These are phyloP conservation scores for Glyphotaelius pellucidus DNA, from an alignment of 2,888 invertebrate species.

Conservation along the genomic window DNA sequence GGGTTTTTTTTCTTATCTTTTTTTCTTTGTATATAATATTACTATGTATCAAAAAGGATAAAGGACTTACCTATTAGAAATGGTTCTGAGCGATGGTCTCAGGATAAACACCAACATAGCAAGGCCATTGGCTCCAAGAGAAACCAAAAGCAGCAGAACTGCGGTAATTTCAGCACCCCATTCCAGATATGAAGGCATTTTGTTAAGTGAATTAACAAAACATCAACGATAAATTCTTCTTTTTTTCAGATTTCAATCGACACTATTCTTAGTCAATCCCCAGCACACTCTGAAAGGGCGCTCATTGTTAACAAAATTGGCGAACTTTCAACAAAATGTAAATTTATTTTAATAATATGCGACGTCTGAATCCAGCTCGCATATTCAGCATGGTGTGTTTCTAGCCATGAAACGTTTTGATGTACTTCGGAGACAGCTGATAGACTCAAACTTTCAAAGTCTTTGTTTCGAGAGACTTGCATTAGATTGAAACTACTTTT, in stretches of 20 bases:
- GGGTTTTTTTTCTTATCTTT: neutral
- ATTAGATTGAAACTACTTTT: neutral
- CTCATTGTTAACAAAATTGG: constrained; percentile 16
- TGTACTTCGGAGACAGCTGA: neutral
- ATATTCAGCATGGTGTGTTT: neutral
- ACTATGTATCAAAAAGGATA: neutral
- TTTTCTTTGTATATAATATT: neutral
- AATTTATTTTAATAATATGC: neutral
- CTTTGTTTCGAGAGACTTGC: neutral
- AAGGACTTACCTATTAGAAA: constrained; percentile 84
- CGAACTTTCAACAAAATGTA: constrained; percentile 34
- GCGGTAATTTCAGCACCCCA: constrained; percentile 47
- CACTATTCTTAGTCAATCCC: constrained; percentile 17
- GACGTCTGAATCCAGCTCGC: neutral
- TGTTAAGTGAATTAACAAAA: constrained; percentile 5
- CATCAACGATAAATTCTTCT: neutral
- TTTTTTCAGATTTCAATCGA: neutral
- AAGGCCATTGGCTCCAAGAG: constrained; percentile 84
- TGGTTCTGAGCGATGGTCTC: constrained; percentile 84
- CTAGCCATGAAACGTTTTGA: neutral
- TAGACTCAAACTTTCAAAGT: constrained; percentile 9
- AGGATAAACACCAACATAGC: constrained; percentile 86
- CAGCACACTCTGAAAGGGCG: neutral
- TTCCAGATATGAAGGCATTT: constrained; percentile 52
- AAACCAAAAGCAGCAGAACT: constrained; percentile 77